A percentile compares a stretch with the other conserved stretches of the same genome.
These are phyloP conservation scores for Hartigia nigra DNA, from an alignment of 2,888 invertebrate genomes.

Conservation along the genomic window DNA sequence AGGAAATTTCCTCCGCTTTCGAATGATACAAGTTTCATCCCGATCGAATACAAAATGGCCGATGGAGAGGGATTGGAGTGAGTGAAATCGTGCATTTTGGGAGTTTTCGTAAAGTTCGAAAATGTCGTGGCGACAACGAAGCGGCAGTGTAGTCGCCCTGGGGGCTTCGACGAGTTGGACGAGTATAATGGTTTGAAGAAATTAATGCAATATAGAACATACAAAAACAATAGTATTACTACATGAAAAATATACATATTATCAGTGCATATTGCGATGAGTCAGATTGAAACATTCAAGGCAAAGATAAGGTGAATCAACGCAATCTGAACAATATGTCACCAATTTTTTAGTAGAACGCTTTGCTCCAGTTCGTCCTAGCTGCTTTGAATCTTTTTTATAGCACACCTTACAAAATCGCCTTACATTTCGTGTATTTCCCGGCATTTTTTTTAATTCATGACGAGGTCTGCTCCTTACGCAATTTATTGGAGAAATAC, in stretches of 20 bases:
- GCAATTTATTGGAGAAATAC: conserved; percentile 18
- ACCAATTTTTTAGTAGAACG: conserved; percentile 21
- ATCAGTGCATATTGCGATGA: conserved; percentile 13
- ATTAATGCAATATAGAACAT: not conserved
- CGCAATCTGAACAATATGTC: conserved; percentile 24
- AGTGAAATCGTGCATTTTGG: no score
- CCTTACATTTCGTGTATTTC: conserved; percentile 16
- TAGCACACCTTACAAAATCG: conserved; percentile 19
- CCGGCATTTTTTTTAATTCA: conserved; percentile 24
- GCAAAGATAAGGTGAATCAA: conserved; percentile 22
- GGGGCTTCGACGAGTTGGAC: no score
- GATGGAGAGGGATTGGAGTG: no score
- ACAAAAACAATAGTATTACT: not conserved
- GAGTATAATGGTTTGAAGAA: not conserved
- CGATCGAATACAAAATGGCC: no score
- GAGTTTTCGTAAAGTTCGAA: no score
- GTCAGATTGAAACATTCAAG: conserved; percentile 16
- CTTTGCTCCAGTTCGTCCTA: conserved; percentile 18
- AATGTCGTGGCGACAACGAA: no score
- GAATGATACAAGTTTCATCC: no score
- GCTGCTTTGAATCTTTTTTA: conserved; percentile 20
- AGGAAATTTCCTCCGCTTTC: no score
- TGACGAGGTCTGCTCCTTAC: conserved; percentile 21
- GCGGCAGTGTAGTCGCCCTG: no score
- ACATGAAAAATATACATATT: conserved; percentile 9